A percentile compares a stretch with the other conserved stretches of the same genome.
Evolutionary conservation across 1,140 invertebrate genomes (phyloP).

Genomic region (Littorina saxatilis): DNA sequence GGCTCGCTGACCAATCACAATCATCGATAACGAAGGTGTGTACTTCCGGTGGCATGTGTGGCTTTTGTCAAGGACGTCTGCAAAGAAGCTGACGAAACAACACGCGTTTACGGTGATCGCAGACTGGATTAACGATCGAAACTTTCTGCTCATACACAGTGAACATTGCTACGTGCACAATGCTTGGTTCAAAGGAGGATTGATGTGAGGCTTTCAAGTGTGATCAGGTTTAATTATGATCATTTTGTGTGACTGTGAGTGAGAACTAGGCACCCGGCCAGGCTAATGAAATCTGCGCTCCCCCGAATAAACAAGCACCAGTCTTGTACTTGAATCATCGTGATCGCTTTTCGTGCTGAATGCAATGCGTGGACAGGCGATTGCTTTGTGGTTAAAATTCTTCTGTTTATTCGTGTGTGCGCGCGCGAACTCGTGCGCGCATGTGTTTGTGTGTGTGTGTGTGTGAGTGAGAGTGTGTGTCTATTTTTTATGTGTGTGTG

Average conservation of each 20-base stretch:
- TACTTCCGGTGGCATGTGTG: background rate
- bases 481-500: too few relatives aligned
- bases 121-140: background rate
- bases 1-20: background rate
- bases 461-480: too few relatives aligned
- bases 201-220: background rate
- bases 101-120: background rate
- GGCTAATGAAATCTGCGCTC: too few relatives aligned
- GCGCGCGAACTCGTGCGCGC: too few relatives aligned
- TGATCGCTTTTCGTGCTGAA: too few relatives aligned
- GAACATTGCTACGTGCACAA: background rate
- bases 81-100: background rate
- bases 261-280: background rate
- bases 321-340: too few relatives aligned
- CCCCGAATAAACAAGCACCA: too few relatives aligned
- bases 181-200: background rate
- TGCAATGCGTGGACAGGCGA: too few relatives aligned
- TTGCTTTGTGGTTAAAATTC: too few relatives aligned
- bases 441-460: too few relatives aligned
- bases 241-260: background rate
- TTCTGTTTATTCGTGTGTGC: too few relatives aligned
- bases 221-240: too few relatives aligned
- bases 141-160: background rate
- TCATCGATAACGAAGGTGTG: conserved; percentile 8
- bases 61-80: background rate